Base-by-base conservation (phyloP, 2,888 invertebrate species). In the Chloroclysta siterata region DNA sequence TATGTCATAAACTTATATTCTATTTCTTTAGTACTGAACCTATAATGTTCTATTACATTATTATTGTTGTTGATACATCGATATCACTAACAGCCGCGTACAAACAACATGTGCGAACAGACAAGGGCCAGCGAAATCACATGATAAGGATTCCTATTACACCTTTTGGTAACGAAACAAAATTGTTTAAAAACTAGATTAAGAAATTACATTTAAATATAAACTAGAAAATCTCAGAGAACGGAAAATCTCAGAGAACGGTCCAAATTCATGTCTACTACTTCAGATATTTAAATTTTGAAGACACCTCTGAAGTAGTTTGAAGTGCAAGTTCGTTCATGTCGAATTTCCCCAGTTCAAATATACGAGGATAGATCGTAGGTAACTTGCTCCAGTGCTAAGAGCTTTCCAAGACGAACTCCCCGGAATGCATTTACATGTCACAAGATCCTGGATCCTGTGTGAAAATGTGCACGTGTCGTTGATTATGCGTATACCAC, bases 381-480 rank as follows among this genome's bases (percentile, higher is more conserved):
- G 62, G 67, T 67, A 70, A 63, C 56, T 65, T 52, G 60, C 63
- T 62, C 55, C 48, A 60, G 68, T 74, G 76, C 82, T 86, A 84
- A 88, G 87, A 88, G 90, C 88, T 88, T 89, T 88, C 84, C 74
- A 84, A 89, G 88, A 87, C 85, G 85, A 82, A 80, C 81, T 81
- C 79, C 78, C 78, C 78, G 78, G 79, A 90, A 88, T 90, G 92
- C 91, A 93, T 92, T 91, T 90, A 89, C 92, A 92, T 88, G 85
- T 88, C 86, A 82, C 84, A 81, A 80, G 84, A 83, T 39, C 36
- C 17, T 17, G 17, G 46, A 46, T 79, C 83, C 82, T 84, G 85
- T 89, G 90, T 85, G 91, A 90, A 85, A 80, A 75, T 78, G 73
- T 80, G 80, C 91, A 90, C 84, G 77, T 90, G 91, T 52, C 81